Evolutionary conservation across 2,113 vertebrate genomes (phyloP).

Genomic region (Prinia subflava): DNA sequence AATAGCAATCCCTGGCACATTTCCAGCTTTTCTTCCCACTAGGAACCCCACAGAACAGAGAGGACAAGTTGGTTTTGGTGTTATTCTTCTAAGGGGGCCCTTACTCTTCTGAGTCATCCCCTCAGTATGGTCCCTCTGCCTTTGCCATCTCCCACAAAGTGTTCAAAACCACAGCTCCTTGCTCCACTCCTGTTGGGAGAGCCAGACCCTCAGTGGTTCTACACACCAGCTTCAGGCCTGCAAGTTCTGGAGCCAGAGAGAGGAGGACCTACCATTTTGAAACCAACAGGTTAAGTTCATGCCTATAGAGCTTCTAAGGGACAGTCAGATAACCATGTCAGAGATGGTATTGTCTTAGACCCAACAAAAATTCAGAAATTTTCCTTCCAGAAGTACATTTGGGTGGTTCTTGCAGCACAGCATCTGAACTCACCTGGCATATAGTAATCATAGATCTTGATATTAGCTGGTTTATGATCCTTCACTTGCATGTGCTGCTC

Average conservation of each 20-base stretch:
- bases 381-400: not conserved
- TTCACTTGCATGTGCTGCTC: constrained; percentile 62
- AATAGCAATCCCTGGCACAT: not conserved
- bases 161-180: not conserved
- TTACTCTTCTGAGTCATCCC: not conserved
- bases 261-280: not conserved
- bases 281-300: not conserved
- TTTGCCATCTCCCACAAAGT: not conserved
- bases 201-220: not conserved
- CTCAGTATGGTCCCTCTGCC: not conserved
- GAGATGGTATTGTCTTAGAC: not conserved
- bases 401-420: not conserved
- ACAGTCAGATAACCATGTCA: not conserved
- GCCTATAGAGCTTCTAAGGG: not conserved
- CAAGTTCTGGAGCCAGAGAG: not conserved
- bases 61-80: not conserved
- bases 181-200: not conserved
- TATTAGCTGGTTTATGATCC: constrained; percentile 75
- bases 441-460: constrained; percentile 84
- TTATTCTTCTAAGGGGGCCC: not conserved
- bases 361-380: not conserved
- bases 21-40: not conserved
- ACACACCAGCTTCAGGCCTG: not conserved
- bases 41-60: not conserved
- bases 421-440: constrained; percentile 73